Evolutionary conservation across 2,888 invertebrate genomes (phyloP).

Genomic region (Drosophila anomelani): DNA sequence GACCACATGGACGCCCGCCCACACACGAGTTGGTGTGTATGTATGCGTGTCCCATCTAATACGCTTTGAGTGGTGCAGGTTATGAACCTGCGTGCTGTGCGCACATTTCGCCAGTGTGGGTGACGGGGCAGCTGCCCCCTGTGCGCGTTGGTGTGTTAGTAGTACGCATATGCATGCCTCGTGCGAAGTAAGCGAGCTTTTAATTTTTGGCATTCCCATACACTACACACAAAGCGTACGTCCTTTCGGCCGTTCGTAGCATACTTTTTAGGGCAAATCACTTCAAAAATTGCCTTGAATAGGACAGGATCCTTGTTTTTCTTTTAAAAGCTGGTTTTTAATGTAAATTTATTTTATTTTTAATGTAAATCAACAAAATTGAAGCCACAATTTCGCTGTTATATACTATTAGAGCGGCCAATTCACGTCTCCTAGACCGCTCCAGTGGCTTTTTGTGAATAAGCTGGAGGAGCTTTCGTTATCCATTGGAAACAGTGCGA

Average conservation of each 20-base stretch:
- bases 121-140: slow-evolving; percentile 46
- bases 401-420: slow-evolving; percentile 29
- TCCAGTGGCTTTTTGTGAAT: slow-evolving; percentile 50
- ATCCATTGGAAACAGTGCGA: slow-evolving; percentile 80
- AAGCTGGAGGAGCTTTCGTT: slow-evolving; percentile 75
- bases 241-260: slow-evolving; percentile 32
- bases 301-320: neutral
- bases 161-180: slow-evolving; percentile 66
- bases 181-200: slow-evolving; percentile 70
- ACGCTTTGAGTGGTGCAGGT: slow-evolving; percentile 80
- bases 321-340: neutral
- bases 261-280: slow-evolving; percentile 34
- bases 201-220: slow-evolving; percentile 77
- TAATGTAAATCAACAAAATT: neutral
- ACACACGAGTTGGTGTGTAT: slow-evolving; percentile 30
- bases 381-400: neutral
- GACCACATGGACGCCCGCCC: slow-evolving; percentile 24
- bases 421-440: slow-evolving; percentile 44
- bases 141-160: slow-evolving; percentile 59
- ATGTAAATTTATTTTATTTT: too few species aligned
- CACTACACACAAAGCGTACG: slow-evolving; percentile 52
- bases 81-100: slow-evolving; percentile 79
- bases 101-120: slow-evolving; percentile 68
- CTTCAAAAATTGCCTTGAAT: neutral
- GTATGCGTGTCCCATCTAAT: slow-evolving; percentile 70